These are phyloP conservation scores for Myotis brandtii DNA, from an alignment of 2,113 vertebrate species.

Conservation along the genomic window DNA sequence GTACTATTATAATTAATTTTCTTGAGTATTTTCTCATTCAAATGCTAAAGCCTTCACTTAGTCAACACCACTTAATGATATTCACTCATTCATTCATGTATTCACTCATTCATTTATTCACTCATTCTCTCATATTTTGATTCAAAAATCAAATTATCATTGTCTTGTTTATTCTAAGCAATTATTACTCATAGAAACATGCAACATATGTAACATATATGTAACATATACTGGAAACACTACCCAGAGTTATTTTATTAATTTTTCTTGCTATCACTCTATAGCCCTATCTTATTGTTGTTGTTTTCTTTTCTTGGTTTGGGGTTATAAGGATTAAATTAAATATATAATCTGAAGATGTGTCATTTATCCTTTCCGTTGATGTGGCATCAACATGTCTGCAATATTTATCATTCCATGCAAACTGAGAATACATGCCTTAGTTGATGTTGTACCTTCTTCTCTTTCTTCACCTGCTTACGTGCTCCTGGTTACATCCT, in stretches of 20 bases:
- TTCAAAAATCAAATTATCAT: neutral
- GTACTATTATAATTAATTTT: conserved; percentile 1
- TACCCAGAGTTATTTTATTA: neutral
- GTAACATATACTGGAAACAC: neutral
- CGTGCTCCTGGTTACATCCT: neutral
- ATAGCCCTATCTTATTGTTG: neutral
- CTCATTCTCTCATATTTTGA: neutral
- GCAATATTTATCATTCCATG: neutral
- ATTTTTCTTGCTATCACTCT: neutral
- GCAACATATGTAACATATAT: neutral
- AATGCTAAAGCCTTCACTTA: neutral
- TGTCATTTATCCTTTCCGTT: neutral
- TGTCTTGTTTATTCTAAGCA: neutral
- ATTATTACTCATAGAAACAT: neutral
- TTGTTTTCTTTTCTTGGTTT: conserved; percentile 44
- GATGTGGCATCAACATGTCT: neutral
- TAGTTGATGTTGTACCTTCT: neutral
- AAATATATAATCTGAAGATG: neutral
- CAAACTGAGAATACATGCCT: neutral
- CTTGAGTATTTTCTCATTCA: conserved; percentile 24
- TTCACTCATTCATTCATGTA: neutral
- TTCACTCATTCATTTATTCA: neutral
- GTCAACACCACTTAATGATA: neutral
- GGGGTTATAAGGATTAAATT: conserved; percentile 1
- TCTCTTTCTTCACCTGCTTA: neutral